Conservation (phyloP, 2,888 invertebrate species). For the Pseudococcus viburni region DNA sequence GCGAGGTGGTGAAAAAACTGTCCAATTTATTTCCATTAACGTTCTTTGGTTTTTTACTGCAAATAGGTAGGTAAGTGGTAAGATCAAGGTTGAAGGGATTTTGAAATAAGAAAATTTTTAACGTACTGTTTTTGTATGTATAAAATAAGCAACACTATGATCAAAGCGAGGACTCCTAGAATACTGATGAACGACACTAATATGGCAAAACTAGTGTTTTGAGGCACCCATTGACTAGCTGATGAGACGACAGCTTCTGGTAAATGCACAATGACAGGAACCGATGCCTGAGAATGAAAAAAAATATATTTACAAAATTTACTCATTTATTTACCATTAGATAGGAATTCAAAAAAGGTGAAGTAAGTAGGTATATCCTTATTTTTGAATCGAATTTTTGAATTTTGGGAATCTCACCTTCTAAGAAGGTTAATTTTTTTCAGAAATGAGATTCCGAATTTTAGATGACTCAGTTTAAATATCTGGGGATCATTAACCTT, state of each 20-base stretch:
- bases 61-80: constrained; percentile 1
- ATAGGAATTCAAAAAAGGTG: too few relatives aligned
- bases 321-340: constrained; percentile 40
- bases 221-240: constrained; percentile 69
- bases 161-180: constrained; percentile 80
- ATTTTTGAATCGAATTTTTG: too few relatives aligned
- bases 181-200: constrained; percentile 81
- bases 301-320: background rate
- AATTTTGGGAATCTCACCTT: too few relatives aligned
- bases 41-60: constrained; percentile 69
- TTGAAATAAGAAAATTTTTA: background rate
- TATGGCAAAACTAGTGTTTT: constrained; percentile 72
- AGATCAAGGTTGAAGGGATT: background rate
- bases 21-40: constrained; percentile 65
- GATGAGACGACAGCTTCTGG: constrained; percentile 72
- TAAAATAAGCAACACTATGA: constrained; percentile 82
- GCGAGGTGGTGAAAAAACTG: constrained; percentile 58
- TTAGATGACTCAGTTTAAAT: too few relatives aligned
- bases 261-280: constrained; percentile 74
- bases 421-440: too few relatives aligned
- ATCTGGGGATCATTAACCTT: too few relatives aligned
- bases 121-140: constrained; percentile 84
- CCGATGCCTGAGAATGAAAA: constrained; percentile 69
- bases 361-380: too few relatives aligned
- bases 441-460: too few relatives aligned